Percentiles rank a stretch among this genome's conserved stretches.
phyloP scores from a whole-genome alignment of 2,797 vertebrate genomes.

The Hemitrygon akajei region DNA sequence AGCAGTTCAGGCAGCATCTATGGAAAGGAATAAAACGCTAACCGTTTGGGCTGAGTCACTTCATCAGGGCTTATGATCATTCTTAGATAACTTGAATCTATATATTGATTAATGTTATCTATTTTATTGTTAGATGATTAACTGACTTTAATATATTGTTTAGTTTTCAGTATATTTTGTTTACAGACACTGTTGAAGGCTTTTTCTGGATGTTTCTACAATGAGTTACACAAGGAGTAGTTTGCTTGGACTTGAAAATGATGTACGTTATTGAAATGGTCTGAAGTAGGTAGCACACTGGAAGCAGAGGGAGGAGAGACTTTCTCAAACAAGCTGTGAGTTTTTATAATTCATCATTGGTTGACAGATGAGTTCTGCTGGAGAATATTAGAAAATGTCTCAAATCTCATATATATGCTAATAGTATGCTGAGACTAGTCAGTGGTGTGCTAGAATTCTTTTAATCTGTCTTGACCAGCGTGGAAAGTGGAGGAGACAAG shows the following conservation, averaged over 20 bases:
- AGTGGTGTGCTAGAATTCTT: slow-evolving; percentile 83
- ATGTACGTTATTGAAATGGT: slow-evolving; percentile 25
- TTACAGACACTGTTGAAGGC: not conserved
- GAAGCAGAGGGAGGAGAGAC: slow-evolving; percentile 52
- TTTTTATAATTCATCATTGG: slow-evolving; percentile 99
- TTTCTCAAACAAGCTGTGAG: slow-evolving; percentile 88
- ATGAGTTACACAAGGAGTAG: not conserved
- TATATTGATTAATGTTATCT: slow-evolving; percentile 14
- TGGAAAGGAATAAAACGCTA: too few species aligned
- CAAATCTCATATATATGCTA: slow-evolving; percentile 99
- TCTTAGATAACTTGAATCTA: not conserved
- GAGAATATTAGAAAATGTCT: slow-evolving; percentile 99
- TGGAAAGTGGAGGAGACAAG: slow-evolving; percentile 95
- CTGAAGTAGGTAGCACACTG: slow-evolving; percentile 11
- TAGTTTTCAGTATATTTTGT: not conserved
- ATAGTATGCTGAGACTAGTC: slow-evolving; percentile 91
- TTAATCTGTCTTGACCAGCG: slow-evolving; percentile 96
- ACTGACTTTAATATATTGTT: not conserved
- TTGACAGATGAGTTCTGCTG: slow-evolving; percentile 99
- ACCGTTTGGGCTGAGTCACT: too few species aligned
- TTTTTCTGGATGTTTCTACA: not conserved
- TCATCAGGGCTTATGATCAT: not conserved
- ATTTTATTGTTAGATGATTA: not conserved
- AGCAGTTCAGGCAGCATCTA: too few species aligned
- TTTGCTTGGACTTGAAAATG: slow-evolving; percentile 2